Percentiles rank a stretch among this genome's conserved stretches.
These are phyloP conservation scores for Nephrotoma guestfalica DNA, from an alignment of 2,888 invertebrate genomes.

Conservation along the genomic window DNA sequence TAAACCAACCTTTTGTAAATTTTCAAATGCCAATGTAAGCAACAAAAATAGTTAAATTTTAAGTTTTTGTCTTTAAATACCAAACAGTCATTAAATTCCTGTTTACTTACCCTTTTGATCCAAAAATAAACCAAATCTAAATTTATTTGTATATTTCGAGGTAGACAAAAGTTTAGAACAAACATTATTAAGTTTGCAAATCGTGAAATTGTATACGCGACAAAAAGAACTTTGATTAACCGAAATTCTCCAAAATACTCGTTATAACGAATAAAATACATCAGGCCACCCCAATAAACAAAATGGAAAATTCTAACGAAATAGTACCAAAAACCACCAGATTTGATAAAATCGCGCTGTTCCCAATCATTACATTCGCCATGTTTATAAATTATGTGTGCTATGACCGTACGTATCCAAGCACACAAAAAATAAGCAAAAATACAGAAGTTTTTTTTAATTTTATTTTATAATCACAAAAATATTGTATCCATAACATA, in stretches of 20 bases:
- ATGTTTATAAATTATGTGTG: constrained; percentile 2
- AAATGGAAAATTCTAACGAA: not conserved
- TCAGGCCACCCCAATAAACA: not conserved
- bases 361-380: not conserved
- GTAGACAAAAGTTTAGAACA: too few relatives aligned
- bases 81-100: too few relatives aligned
- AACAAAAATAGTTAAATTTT: too few relatives aligned
- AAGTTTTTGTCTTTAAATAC: too few relatives aligned
- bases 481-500: not conserved
- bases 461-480: not conserved
- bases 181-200: too few relatives aligned
- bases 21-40: too few relatives aligned
- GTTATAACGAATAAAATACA: not conserved
- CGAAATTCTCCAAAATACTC: not conserved
- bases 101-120: too few relatives aligned
- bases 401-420: constrained; percentile 1
- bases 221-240: too few relatives aligned
- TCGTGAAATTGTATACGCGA: too few relatives aligned
- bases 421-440: not conserved
- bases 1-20: too few relatives aligned
- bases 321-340: not conserved
- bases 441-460: not conserved
- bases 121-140: too few relatives aligned
- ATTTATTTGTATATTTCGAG: too few relatives aligned
- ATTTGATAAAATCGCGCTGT: not conserved